Evolutionary conservation across 2,113 vertebrate genomes (phyloP), one percentile per base, ranked within the genome.

Genomic region (Periophthalmodon schlosseri): DNA sequence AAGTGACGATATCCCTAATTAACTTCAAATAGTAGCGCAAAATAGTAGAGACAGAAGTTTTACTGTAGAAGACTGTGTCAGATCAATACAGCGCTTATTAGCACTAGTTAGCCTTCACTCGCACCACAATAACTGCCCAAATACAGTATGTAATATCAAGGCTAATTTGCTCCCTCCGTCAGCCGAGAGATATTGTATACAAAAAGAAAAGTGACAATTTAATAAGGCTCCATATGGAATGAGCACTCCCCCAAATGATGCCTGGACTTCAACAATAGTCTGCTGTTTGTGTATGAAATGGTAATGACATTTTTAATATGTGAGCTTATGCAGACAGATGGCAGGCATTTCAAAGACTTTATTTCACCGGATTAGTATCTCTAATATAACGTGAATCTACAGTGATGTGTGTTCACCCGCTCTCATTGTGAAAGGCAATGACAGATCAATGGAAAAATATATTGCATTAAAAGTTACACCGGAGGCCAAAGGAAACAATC

Each of bases 371-470:
- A 64, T 39, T 39, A 65, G 34, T 44, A 65, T 65, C 34, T 36
- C 28, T 12, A 65, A 65, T 39, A 44, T 21, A 39, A 65, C 18
- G 63, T 39, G 34, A 44, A 11, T 65, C 3, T 65, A 39, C 49
- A 18, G 52, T 56, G 52, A 21, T 56, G 52, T 56, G 52, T n/a
- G 10, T 3, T n/a, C 52, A n/a, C 52, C n/a, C 9, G 33, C n/a
- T 66, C 12, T 66, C 39, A 44, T 20, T 21, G 64, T 66, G 79
- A 67, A 76, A 50, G 63, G 10, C 63, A 79, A 28, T 52, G 69
- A 77, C 74, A 13, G 5, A 74, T 77, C 58, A 79, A 47, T 65
- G 50, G 70, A 44, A 65, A 81, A 21, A 70, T 57, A 50, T 72
- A 68, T 74, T 63, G 12, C 57, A 71, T 70, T 73, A 56, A 72